Evolutionary conservation across 1,140 invertebrate genomes (phyloP).

Genomic region (Drosophila pseudoobscura): DNA sequence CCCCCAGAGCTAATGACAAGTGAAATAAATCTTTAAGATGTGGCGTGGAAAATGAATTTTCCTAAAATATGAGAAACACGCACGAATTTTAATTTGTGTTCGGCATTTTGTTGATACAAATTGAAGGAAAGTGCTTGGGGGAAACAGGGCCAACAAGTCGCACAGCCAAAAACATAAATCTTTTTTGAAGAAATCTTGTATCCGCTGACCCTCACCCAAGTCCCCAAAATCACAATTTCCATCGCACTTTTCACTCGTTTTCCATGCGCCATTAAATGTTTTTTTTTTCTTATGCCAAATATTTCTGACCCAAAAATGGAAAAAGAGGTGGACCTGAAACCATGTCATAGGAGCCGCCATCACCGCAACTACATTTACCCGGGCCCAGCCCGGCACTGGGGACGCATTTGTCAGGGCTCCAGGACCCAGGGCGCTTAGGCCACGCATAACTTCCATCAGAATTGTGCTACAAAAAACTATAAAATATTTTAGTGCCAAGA

Average conservation of each 20-base stretch:
- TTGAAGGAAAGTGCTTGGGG: slow-evolving; percentile 33
- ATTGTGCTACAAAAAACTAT: slow-evolving; percentile 60
- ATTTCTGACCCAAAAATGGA: slow-evolving; percentile 47
- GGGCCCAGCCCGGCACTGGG: slow-evolving; percentile 36
- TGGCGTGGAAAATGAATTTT: slow-evolving; percentile 44
- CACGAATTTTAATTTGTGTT: slow-evolving; percentile 61
- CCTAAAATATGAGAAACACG: slow-evolving; percentile 65
- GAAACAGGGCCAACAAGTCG: slow-evolving; percentile 14
- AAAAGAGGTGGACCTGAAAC: slow-evolving; percentile 55
- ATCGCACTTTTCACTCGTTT: not conserved
- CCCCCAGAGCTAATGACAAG: slow-evolving; percentile 60
- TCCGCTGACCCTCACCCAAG: slow-evolving; percentile 21
- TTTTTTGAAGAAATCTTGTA: slow-evolving; percentile 24
- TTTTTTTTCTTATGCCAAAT: slow-evolving; percentile 46
- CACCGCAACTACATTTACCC: slow-evolving; percentile 31
- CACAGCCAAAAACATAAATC: slow-evolving; percentile 57
- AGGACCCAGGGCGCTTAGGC: slow-evolving; percentile 42
- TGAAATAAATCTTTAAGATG: slow-evolving; percentile 67
- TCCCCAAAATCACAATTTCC: not conserved
- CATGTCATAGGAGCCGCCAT: slow-evolving; percentile 24
- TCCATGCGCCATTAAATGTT: slow-evolving; percentile 15
- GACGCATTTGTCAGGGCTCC: slow-evolving; percentile 66
- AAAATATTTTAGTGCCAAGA: slow-evolving; percentile 58
- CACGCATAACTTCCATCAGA: slow-evolving; percentile 69
- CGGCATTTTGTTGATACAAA: slow-evolving; percentile 54